Conservation (phyloP, 2,113 vertebrate genomes). For the Ictalurus furcatus region DNA sequence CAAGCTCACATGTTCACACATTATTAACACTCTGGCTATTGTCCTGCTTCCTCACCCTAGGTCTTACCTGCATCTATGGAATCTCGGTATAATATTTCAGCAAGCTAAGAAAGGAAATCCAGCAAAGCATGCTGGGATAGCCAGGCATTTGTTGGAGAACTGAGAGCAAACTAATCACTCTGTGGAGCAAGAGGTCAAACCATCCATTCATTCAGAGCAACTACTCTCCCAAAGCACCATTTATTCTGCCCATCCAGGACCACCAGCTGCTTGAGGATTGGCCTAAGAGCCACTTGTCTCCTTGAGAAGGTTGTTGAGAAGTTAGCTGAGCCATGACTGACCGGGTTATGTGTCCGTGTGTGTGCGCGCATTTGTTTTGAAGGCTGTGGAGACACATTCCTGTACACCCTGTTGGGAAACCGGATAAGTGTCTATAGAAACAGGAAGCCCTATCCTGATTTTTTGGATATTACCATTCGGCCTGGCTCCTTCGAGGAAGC, state of each 20-base stretch:
- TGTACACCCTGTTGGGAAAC: constrained; percentile 67
- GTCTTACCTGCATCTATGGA: constrained; percentile 45
- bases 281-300: constrained; percentile 23
- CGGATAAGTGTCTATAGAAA: constrained; percentile 68
- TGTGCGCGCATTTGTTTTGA: constrained; percentile 41
- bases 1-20: constrained; percentile 34
- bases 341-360: constrained; percentile 3
- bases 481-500: constrained; percentile 23
- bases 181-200: constrained; percentile 41
- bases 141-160: constrained; percentile 38
- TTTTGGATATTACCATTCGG: constrained; percentile 59
- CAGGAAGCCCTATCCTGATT: constrained; percentile 74
- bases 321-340: constrained; percentile 25
- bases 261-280: constrained; percentile 3
- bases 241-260: constrained; percentile 13
- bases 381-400: constrained; percentile 59
- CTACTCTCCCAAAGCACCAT: constrained; percentile 34
- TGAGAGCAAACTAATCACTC: constrained; percentile 48
- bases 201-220: constrained; percentile 10
- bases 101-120: constrained; percentile 31
- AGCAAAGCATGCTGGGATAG: constrained; percentile 47
- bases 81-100: constrained; percentile 51
- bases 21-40: constrained; percentile 53
- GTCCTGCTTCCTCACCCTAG: constrained; percentile 42
- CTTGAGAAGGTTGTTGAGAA: constrained; percentile 15